These are phyloP conservation scores for Orchesella cincta DNA, from an alignment of 1,140 invertebrate genomes.

Conservation along the genomic window DNA sequence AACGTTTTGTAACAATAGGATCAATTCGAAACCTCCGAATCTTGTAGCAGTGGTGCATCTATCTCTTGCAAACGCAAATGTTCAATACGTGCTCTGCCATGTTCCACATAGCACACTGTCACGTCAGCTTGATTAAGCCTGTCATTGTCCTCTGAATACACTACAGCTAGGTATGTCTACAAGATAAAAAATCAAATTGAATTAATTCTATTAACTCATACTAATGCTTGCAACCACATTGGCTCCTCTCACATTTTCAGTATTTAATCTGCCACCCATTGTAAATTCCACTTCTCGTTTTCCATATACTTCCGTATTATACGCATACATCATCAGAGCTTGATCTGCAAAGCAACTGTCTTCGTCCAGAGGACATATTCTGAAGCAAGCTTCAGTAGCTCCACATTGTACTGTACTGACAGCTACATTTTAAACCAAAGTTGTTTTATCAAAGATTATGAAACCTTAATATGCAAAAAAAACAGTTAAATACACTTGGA, in stretches of 20 bases:
- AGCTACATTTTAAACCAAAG: constrained; percentile 32
- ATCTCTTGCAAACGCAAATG: constrained; percentile 46
- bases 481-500: not conserved
- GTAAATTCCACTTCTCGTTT: constrained; percentile 47
- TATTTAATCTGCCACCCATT: constrained; percentile 44
- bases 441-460: not conserved
- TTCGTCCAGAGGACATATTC: constrained; percentile 42
- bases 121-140: constrained; percentile 45
- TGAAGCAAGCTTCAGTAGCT: constrained; percentile 43
- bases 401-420: constrained; percentile 49
- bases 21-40: constrained; percentile 40
- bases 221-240: too few relatives aligned
- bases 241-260: too few relatives aligned
- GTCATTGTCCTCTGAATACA: constrained; percentile 45
- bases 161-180: constrained; percentile 47
- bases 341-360: constrained; percentile 38
- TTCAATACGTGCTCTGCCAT: constrained; percentile 42
- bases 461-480: not conserved
- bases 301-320: constrained; percentile 39
- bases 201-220: not conserved
- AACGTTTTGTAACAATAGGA: not conserved
- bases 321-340: constrained; percentile 37
- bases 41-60: constrained; percentile 21
- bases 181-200: constrained; percentile 10
- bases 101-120: constrained; percentile 45